A percentile compares a stretch with the other conserved stretches of the same genome.
Conservation (phyloP, 2,888 invertebrate genomes). For the Mystacides longicornis region DNA sequence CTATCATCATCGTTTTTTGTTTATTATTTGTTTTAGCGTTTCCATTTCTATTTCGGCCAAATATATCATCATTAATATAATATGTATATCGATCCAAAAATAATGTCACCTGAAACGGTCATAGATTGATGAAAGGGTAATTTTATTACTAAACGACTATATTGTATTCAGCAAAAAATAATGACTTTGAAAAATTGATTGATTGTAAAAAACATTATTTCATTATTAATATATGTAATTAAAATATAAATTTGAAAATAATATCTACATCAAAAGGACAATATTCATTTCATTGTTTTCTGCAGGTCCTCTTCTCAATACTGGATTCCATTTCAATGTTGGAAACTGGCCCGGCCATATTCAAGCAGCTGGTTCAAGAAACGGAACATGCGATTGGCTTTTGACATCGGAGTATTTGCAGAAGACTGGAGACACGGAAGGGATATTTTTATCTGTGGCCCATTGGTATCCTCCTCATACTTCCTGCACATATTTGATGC, state of each 20-base stretch:
- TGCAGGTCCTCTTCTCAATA: constrained; percentile 77
- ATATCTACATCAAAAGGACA: too few relatives aligned
- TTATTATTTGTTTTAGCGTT: too few relatives aligned
- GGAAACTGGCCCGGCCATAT: constrained; percentile 92
- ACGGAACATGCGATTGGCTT: constrained; percentile 84
- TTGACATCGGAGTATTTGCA: constrained; percentile 74
- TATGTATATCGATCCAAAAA: too few relatives aligned
- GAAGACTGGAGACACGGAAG: constrained; percentile 74
- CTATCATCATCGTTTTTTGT: too few relatives aligned
- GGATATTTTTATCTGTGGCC: constrained; percentile 83
- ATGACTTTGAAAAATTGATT: too few relatives aligned
- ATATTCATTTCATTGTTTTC: not conserved
- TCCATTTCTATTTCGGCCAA: too few relatives aligned
- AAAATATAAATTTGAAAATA: not conserved
- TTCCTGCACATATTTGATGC: constrained; percentile 84
- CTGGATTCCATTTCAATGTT: constrained; percentile 91
- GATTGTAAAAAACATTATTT: too few relatives aligned
- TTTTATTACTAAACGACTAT: too few relatives aligned
- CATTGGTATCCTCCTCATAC: constrained; percentile 94
- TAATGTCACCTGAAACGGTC: too few relatives aligned
- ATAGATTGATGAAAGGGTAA: too few relatives aligned
- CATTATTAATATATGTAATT: not conserved
- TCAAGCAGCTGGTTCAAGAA: constrained; percentile 78
- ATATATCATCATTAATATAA: too few relatives aligned
- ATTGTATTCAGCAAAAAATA: too few relatives aligned